Percentiles rank a stretch among this genome's conserved stretches.
Conservation (phyloP, 2,888 invertebrate species). For the Dynastes grantii region DNA sequence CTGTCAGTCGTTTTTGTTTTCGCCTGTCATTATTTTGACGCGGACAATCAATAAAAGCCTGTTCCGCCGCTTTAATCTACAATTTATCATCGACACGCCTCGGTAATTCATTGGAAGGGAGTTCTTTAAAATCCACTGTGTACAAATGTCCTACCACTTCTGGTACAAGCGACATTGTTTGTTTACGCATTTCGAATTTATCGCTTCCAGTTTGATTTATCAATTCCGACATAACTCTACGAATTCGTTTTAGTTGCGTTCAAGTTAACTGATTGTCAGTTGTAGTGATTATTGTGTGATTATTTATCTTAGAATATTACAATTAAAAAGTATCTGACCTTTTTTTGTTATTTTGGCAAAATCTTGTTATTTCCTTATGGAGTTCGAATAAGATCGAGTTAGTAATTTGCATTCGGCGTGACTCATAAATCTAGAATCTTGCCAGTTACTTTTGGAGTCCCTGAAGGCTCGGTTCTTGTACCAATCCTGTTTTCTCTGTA, state of each 20-base stretch:
- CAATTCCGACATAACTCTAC: not conserved
- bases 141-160: slow-evolving; percentile 24
- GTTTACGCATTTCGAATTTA: slow-evolving; percentile 19
- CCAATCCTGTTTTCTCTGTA: no score
- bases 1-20: slow-evolving; percentile 38
- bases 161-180: slow-evolving; percentile 17
- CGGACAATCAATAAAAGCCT: slow-evolving; percentile 38
- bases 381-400: no score
- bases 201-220: slow-evolving; percentile 1
- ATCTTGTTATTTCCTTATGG: no score
- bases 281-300: no score
- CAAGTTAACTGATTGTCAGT: no score
- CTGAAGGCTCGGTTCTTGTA: no score
- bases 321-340: no score
- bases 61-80: slow-evolving; percentile 38
- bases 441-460: no score
- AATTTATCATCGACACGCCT: slow-evolving; percentile 38
- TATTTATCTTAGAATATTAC: no score
- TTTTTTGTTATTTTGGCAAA: no score
- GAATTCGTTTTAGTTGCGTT: not conserved
- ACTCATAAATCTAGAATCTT: no score
- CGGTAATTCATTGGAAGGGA: slow-evolving; percentile 30
- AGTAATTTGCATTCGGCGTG: no score
- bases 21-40: slow-evolving; percentile 43
- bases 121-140: slow-evolving; percentile 33